Evolutionary conservation across 2,888 invertebrate species (phyloP).

Genomic region (Lissonota sp.): DNA sequence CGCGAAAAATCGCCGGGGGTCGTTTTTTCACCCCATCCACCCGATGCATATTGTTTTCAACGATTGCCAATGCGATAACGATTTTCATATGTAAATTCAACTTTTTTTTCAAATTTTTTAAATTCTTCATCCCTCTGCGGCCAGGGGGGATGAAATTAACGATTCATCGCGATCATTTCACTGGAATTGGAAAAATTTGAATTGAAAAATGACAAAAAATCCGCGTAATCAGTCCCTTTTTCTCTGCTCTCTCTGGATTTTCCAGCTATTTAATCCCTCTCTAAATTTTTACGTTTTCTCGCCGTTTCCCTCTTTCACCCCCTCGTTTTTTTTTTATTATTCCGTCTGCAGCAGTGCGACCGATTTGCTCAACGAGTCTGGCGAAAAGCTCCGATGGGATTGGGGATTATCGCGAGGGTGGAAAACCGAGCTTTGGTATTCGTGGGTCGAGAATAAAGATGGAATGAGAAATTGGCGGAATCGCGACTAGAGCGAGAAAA

Average conservation of each 20-base stretch:
- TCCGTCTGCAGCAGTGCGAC: constrained; percentile 78
- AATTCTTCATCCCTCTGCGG: background rate
- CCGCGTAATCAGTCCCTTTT: constrained; percentile 21
- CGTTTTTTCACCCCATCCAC: constrained; percentile 22
- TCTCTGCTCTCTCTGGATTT: constrained; percentile 16
- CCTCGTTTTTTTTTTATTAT: constrained; percentile 67
- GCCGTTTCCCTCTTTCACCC: constrained; percentile 10
- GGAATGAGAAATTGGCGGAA: constrained; percentile 54
- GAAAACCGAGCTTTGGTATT: constrained; percentile 9
- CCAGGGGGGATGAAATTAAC: too few relatives aligned
- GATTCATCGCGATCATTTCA: too few relatives aligned
- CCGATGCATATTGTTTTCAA: constrained; percentile 9
- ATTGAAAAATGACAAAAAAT: constrained; percentile 11
- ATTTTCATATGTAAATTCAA: background rate
- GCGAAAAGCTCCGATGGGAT: constrained; percentile 8
- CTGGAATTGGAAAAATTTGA: background rate
- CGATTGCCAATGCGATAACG: background rate
- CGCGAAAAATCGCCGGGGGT: constrained; percentile 42
- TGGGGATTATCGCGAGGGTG: constrained; percentile 27
- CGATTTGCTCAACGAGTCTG: constrained; percentile 76
- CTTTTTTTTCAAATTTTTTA: background rate
- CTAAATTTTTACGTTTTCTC: constrained; percentile 46
- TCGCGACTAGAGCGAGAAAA: constrained; percentile 4
- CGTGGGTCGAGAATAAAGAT: constrained; percentile 56
- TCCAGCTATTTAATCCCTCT: constrained; percentile 28